Evolutionary conservation across 2,797 vertebrate species (phyloP), one percentile per base, ranked within the genome.

Genomic region (Adrianichthys oophorus): DNA sequence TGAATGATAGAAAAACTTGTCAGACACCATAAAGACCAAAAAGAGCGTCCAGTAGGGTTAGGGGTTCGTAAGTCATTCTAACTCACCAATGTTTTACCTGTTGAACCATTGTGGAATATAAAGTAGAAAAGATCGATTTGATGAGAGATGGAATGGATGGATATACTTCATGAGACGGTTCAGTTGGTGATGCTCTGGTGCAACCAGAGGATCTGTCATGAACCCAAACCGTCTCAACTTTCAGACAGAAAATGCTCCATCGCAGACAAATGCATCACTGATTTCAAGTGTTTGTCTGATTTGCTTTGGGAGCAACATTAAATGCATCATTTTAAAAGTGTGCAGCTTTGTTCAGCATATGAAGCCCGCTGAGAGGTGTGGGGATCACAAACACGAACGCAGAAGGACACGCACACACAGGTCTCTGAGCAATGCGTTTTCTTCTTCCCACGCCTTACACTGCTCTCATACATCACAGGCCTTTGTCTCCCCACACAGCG

Each of bases 401-500:
- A 69, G 55, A 54, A 61, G 62, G 67, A 57, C 52, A 55, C 24
- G 49, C 68, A 63, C 67, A 61, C 56, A 53, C 14, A 57, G 45
- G 76, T 79, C 78, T 82, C 73, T 72, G 74, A 82, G 83, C 81
- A 77, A 74, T 78, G 76, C 40, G 51, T 75, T 87, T 83, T 77
- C 68, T 73, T 79, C 88, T 80, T 79, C 85, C 84, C 74, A 89
- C 84, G 79, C 84, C 78, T 86, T 74, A 37, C 77, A 88, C 82
- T 78, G 77, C 86, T 84, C 84, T 84, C 79, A 79, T 83, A 80
- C 80, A 89, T 89, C 84, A 85, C 65, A 83, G 67, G 83, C 75
- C 78, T 84, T 89, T 74, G 77, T 86, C 81, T 89, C 86, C 82
- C 83, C 85, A 80, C 84, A 89, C 82, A 88, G 87, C 83, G 89